Percentiles rank a stretch among this genome's conserved stretches.
phyloP scores from a whole-genome alignment of 2,797 vertebrate species.

The Anomalospiza imberbis region DNA sequence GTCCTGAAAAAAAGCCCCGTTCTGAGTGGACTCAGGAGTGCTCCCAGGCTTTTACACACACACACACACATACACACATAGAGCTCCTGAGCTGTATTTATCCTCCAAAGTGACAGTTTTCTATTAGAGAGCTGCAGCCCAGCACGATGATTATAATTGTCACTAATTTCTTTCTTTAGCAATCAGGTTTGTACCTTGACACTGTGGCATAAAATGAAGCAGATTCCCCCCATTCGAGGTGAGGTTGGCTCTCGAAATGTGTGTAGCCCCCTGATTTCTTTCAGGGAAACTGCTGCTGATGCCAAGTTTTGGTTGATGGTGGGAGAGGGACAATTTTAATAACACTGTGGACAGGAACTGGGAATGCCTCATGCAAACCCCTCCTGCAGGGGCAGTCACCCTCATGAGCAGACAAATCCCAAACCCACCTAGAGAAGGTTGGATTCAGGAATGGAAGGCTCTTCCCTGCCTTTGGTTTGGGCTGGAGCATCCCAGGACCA shows the following conservation, averaged over 20 bases:
- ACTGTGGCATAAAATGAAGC: not conserved
- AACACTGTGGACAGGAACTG: rapidly evolving
- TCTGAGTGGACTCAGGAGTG: rapidly evolving
- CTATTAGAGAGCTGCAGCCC: not conserved
- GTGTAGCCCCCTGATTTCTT: not conserved
- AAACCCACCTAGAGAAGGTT: not conserved
- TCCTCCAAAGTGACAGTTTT: slow-evolving; percentile 5
- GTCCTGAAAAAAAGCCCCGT: not conserved
- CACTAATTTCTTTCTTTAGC: slow-evolving; percentile 40
- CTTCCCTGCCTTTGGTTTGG: not conserved
- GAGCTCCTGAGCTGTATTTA: not conserved
- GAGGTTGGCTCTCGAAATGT: not conserved
- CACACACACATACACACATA: not conserved
- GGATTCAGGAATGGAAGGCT: not conserved
- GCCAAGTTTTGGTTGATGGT: rapidly evolving
- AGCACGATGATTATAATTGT: slow-evolving; percentile 21
- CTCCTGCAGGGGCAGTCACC: not conserved
- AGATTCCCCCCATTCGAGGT: not conserved
- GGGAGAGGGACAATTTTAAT: not conserved
- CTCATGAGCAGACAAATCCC: not conserved
- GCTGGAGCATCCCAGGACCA: not conserved
- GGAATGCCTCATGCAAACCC: rapidly evolving
- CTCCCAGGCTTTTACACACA: not conserved
- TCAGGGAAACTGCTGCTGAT: not conserved
- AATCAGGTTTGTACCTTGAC: slow-evolving; percentile 8